Base-by-base conservation (phyloP, 2,888 invertebrate species). In the Micropterix aruncella region DNA sequence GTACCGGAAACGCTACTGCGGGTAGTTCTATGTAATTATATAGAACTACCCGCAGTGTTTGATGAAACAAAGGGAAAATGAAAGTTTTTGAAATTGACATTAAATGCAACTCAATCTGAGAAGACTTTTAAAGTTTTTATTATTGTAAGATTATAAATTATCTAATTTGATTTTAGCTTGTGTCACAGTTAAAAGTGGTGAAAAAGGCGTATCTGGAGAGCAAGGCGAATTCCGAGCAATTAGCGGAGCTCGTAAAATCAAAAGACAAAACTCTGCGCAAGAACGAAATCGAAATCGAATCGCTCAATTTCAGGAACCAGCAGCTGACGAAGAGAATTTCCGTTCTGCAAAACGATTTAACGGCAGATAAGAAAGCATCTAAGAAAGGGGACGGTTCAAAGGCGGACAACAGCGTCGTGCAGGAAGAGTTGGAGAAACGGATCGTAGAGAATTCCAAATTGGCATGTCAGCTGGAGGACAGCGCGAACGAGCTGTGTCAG, bases 181-280 rank as follows among this genome's bases (percentile, higher is more conserved):
- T 93, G 58, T 88, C 92, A 43, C 93, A 95, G 60, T 84, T 90
- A 18, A 84, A 84, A 57, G 93, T 96, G 44, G 66, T 96, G 51
- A 93, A 91, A 64, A 92, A 90, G 60, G 95, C 92, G 15, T 86
- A 95, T 46, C 63, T 93, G 46, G 94, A 94, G 52, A 95, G 95
- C 57, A 90, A 95, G 63, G 77, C 79, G 1, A 87, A 84, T 59
- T 84, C 76, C 49, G 73, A 75, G 16, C 80, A 81, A 50, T 63
- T 92, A 38, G 78, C 83, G 55, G 91, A 92, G 51, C 67, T 75
- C 38, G 58, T 92, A 16, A 89, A 90, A 55, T 84, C 84, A 51
- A 84, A 81, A 55, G 94, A 95, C 57, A 90, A 92, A 54, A 73
- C 78, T 44, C 62, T 87, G 38, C 73, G 95, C n/a, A 88, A 90